These are phyloP conservation scores for Rhyacichthys aspro DNA, from an alignment of 2,797 vertebrate species.

Conservation along the genomic window DNA sequence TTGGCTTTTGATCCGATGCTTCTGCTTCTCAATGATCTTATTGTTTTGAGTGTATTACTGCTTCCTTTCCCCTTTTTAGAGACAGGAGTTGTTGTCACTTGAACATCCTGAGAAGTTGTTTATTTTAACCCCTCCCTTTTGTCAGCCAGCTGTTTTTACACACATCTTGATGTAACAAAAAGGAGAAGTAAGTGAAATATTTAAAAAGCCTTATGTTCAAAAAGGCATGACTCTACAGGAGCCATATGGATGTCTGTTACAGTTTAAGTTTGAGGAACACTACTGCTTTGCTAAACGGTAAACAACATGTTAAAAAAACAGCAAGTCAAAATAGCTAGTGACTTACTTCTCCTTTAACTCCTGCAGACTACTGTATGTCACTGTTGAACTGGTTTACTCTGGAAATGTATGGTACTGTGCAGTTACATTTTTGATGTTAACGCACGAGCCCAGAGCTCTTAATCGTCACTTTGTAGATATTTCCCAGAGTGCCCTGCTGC, in stretches of 20 bases:
- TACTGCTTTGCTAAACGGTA: background rate
- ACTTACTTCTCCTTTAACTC: slow-evolving; percentile 7
- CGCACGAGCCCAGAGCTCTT: slow-evolving; percentile 22
- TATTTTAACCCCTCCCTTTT: slow-evolving; percentile 37
- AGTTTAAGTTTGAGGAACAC: too few species aligned
- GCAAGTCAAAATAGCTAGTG: background rate
- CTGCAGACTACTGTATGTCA: slow-evolving; percentile 17
- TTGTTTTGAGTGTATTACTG: slow-evolving; percentile 41
- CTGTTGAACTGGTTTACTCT: slow-evolving; percentile 37
- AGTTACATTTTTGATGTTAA: slow-evolving; percentile 14
- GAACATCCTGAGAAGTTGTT: slow-evolving; percentile 39
- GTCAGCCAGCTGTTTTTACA: slow-evolving; percentile 42
- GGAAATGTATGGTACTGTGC: slow-evolving; percentile 19
- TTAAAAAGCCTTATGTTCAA: background rate
- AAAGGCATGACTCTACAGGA: too few species aligned
- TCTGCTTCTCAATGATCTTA: slow-evolving; percentile 42
- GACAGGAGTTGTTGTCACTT: slow-evolving; percentile 22
- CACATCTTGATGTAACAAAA: slow-evolving; percentile 4
- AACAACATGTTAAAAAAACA: background rate
- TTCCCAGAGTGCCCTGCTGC: slow-evolving; percentile 50
- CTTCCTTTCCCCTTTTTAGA: slow-evolving; percentile 24
- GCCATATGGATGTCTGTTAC: too few species aligned
- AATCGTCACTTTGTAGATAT: slow-evolving; percentile 61
- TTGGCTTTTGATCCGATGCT: slow-evolving; percentile 43
- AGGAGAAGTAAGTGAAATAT: slow-evolving; percentile 24